These are phyloP conservation scores for Tuberolachnus salignus DNA, from an alignment of 2,888 invertebrate species.

Conservation along the genomic window DNA sequence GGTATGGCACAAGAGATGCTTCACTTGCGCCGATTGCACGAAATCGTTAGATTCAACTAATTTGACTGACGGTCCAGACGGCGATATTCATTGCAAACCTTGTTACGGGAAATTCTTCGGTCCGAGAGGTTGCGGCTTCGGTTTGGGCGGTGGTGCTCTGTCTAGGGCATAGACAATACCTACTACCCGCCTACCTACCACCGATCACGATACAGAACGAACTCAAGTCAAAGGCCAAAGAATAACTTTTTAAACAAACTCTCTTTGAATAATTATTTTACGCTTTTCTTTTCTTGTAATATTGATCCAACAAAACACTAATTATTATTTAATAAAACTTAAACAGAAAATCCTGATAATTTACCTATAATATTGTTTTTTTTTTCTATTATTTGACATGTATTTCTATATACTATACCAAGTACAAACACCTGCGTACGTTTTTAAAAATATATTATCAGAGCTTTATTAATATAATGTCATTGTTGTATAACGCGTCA, in stretches of 20 bases:
- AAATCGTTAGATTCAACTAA: slow-evolving; percentile 89
- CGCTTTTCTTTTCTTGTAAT: slow-evolving; percentile 36
- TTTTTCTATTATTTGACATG: background rate
- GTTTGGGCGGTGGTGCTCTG: slow-evolving; percentile 87
- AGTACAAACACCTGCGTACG: no score
- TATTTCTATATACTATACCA: no score
- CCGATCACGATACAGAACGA: slow-evolving; percentile 11
- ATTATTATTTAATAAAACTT: slow-evolving; percentile 26
- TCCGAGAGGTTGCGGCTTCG: slow-evolving; percentile 87
- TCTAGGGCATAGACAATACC: slow-evolving; percentile 77
- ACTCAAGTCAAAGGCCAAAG: slow-evolving; percentile 14
- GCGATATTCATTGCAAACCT: slow-evolving; percentile 90
- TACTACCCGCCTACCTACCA: no score
- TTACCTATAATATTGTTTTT: no score
- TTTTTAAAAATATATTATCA: no score
- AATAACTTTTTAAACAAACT: slow-evolving; percentile 27
- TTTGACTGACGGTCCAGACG: slow-evolving; percentile 88
- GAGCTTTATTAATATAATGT: no score
- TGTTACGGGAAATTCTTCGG: slow-evolving; percentile 88
- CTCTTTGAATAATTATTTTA: slow-evolving; percentile 5
- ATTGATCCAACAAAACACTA: slow-evolving; percentile 14
- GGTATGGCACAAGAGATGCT: slow-evolving; percentile 92
- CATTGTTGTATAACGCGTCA: no score
- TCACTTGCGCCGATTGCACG: slow-evolving; percentile 87
- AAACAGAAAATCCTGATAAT: slow-evolving; percentile 1